Percentiles rank a stretch among this genome's conserved stretches.
Evolutionary conservation across 2,113 vertebrate genomes (phyloP).

Genomic region (Sinocyclocheilus rhinocerous): DNA sequence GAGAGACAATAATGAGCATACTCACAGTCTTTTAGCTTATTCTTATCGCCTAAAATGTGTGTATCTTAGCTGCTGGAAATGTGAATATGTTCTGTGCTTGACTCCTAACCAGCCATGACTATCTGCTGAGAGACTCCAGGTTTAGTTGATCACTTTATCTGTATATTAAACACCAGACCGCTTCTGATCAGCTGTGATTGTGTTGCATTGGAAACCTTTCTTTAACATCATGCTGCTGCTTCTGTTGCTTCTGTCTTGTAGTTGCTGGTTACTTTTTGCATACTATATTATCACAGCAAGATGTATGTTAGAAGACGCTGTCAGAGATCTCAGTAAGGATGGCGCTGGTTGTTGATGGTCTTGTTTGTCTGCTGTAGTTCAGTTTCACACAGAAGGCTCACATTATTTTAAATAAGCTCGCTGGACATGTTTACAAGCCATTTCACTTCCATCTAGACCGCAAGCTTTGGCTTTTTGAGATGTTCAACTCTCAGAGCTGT

Average conservation of each 20-base stretch:
- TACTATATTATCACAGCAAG: neutral
- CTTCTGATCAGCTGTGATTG: neutral
- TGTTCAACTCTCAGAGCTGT: too few species aligned
- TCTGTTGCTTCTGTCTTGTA: neutral
- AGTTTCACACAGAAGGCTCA: neutral
- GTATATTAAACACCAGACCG: neutral
- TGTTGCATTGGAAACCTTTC: neutral
- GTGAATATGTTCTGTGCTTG: too few species aligned
- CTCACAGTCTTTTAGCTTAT: neutral
- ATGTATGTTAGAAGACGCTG: neutral
- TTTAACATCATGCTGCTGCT: neutral
- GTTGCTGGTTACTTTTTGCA: neutral
- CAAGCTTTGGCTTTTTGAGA: too few species aligned
- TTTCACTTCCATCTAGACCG: neutral
- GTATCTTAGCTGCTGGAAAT: too few species aligned
- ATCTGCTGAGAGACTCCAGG: too few species aligned
- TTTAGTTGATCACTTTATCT: neutral
- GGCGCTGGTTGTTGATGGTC: neutral
- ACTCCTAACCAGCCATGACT: too few species aligned
- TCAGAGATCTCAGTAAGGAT: neutral
- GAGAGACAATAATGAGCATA: neutral
- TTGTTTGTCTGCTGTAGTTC: neutral
- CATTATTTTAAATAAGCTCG: neutral
- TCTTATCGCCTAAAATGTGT: neutral
- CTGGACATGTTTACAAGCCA: neutral